Percentiles rank a stretch among this genome's conserved stretches.
These are phyloP conservation scores for Apamea sordens DNA, from an alignment of 2,888 invertebrate species.

Conservation along the genomic window DNA sequence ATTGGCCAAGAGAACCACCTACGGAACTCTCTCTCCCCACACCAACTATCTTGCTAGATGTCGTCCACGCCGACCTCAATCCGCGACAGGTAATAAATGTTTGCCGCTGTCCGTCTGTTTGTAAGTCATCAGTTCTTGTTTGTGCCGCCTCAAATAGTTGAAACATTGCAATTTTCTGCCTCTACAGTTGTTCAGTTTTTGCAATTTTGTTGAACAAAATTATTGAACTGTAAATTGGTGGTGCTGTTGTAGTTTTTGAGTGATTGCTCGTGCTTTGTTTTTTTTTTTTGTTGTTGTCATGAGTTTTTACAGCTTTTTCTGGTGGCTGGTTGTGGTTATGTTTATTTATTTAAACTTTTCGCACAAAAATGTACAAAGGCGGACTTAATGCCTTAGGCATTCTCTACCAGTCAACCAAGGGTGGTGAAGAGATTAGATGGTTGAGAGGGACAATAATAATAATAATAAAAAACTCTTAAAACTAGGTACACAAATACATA, in stretches of 20 bases:
- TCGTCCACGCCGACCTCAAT: conserved; percentile 63
- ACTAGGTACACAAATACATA: no score
- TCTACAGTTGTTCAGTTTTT: conserved; percentile 32
- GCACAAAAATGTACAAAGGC: no score
- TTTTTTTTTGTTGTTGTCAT: neutral
- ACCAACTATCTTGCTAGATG: conserved; percentile 27
- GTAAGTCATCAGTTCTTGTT: conserved; percentile 74
- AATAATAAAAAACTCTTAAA: no score
- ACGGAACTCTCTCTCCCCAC: conserved; percentile 22
- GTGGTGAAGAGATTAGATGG: no score
- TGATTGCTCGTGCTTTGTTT: conserved; percentile 6
- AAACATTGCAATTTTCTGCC: conserved; percentile 60
- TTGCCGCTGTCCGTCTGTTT: conserved; percentile 69
- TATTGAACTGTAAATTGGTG: conserved; percentile 27
- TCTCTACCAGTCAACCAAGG: no score
- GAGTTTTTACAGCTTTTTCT: neutral
- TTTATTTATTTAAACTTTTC: no score
- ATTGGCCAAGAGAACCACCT: neutral
- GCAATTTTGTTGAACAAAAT: conserved; percentile 14
- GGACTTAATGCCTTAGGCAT: no score
- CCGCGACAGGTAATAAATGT: conserved; percentile 72
- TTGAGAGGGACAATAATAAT: no score
- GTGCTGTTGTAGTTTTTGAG: conserved; percentile 2
- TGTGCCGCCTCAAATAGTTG: conserved; percentile 61
- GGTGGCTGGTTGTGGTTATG: neutral